phyloP scores from a whole-genome alignment of 2,888 invertebrate species.

The Calephelis perditalis region DNA sequence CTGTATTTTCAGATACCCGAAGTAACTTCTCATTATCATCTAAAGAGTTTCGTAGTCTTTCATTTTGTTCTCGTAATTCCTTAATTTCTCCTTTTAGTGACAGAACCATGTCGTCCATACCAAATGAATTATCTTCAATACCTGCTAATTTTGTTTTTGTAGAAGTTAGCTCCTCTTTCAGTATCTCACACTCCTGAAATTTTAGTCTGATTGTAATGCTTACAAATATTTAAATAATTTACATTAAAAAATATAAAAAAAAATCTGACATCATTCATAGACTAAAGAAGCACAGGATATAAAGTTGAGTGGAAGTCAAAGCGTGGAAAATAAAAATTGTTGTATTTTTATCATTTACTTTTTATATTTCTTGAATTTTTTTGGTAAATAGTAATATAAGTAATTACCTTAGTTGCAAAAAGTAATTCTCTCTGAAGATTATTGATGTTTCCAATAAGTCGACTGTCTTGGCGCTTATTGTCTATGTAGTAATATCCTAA shows the following conservation, averaged over 20 bases:
- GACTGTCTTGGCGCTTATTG: conserved; percentile 83
- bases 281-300: too few relatives aligned
- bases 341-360: not conserved
- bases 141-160: conserved; percentile 79
- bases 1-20: conserved; percentile 86
- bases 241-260: too few relatives aligned
- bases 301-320: too few relatives aligned
- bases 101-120: conserved; percentile 84
- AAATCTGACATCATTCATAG: too few relatives aligned
- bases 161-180: conserved; percentile 79
- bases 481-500: conserved; percentile 88
- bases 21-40: conserved; percentile 80
- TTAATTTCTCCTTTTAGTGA: conserved; percentile 82
- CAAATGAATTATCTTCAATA: conserved; percentile 84
- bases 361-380: not conserved
- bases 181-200: conserved; percentile 80
- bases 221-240: too few relatives aligned
- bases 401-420: conserved; percentile 70
- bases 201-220: not conserved
- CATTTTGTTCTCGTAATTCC: conserved; percentile 74
- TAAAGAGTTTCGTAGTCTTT: conserved; percentile 80
- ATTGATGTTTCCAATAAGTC: conserved; percentile 82
- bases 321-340: too few relatives aligned
- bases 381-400: not conserved
- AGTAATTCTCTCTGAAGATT: conserved; percentile 68